Evolutionary conservation across 2,113 vertebrate species (phyloP), one percentile per base, ranked within the genome.

Genomic region (Hymenochirus boettgeri): DNA sequence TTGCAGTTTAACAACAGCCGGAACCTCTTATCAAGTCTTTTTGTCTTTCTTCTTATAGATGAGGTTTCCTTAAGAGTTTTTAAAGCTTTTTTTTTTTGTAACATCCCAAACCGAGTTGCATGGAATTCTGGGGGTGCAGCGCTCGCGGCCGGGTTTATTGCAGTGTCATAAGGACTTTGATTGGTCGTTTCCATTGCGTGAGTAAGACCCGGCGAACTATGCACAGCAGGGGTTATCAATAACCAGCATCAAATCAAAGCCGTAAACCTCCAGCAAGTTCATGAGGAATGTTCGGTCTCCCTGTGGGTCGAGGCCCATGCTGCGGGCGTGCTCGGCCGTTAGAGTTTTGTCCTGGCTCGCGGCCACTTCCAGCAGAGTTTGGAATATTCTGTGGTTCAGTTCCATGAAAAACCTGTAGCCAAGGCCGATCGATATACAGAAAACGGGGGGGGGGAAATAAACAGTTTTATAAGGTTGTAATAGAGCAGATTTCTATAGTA

Each of bases 321-420:
- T 92, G 45, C 92, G 86, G 33, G 97, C 87, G 0, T 98, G 96
- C 60, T 99, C 95, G 0, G 89, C 85, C 1, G 96, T 98, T 62
- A 99, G 84, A 1, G 90, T 95, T 74, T 92, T 95, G 61, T 99
- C 95, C 2, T 86, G 73, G 74, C 95, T 97, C 33, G 83, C 87
- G 0, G 93, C 93, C 53, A 99, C 89, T 67, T 99, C 96, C 46
- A 90, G 77, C 73, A 99, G 71, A 0, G 89, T 98, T 86, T 99
- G 94, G 78, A 99, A 98, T 80, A 98, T 97, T 74, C 95, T 88
- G 81, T 98, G 97, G 76, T 99, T 99, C 63, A 95, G 90, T 77
- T 99, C 95, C 80, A 98, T 94, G 83, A 99, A 99, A 82, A 98
- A 99, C 80, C 96, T 99, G n/a, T 0, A 15, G 66, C 15, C 9